Percentiles rank a stretch among this genome's conserved stretches.
phyloP scores from a whole-genome alignment of 2,888 invertebrate species.

The Trissoscelio sp. region DNA sequence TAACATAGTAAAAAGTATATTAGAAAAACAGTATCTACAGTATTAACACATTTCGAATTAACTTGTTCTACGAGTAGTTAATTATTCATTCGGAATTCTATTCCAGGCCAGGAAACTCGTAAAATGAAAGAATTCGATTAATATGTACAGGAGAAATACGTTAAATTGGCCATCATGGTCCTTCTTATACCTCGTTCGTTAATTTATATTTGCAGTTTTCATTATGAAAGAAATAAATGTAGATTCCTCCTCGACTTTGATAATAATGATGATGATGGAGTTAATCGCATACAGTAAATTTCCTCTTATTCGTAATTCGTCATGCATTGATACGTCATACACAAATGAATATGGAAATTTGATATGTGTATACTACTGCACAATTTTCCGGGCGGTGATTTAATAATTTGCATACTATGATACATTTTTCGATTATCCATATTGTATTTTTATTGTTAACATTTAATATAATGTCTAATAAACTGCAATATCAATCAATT shows the following conservation, averaged over 20 bases:
- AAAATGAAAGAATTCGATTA: conserved; percentile 37
- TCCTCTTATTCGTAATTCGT: conserved; percentile 15
- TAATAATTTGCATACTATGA: background rate
- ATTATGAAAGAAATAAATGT: background rate
- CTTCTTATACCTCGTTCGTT: background rate
- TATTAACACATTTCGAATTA: background rate
- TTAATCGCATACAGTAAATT: conserved; percentile 5
- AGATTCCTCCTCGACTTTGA: background rate
- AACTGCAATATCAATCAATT: too few relatives aligned
- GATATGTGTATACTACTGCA: background rate
- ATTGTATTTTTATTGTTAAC: too few relatives aligned
- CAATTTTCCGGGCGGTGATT: background rate
- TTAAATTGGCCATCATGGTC: conserved; percentile 9
- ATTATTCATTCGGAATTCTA: conserved; percentile 31
- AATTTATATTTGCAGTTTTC: background rate
- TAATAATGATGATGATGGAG: background rate
- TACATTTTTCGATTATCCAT: background rate
- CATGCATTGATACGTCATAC: background rate
- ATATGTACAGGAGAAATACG: conserved; percentile 27
- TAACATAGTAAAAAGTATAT: too few relatives aligned
- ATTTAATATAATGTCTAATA: too few relatives aligned
- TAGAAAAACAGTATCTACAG: background rate
- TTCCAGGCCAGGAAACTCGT: conserved; percentile 28
- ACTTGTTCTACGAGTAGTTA: background rate
- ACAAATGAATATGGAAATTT: conserved; percentile 5